phyloP scores from a whole-genome alignment of 2,113 vertebrate species.

The Pao palembangensis region DNA sequence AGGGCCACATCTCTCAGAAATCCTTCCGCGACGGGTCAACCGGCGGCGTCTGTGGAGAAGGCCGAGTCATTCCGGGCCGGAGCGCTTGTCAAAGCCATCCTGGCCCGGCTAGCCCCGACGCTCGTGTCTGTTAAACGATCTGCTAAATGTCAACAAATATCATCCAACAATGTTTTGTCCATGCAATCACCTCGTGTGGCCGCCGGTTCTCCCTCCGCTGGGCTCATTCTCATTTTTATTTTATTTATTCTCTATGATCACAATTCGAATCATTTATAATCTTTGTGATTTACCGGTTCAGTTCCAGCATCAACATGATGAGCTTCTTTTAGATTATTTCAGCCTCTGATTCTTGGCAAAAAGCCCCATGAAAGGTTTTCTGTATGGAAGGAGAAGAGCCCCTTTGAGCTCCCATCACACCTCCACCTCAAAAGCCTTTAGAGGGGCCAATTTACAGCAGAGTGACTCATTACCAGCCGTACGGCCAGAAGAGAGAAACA shows the following conservation, averaged over 20 bases:
- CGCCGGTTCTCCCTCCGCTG: neutral
- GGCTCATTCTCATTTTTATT: neutral
- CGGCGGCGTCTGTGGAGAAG: conserved; percentile 41
- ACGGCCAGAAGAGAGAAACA: conserved; percentile 32
- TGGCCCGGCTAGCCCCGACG: conserved; percentile 16
- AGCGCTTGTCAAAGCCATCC: conserved; percentile 38
- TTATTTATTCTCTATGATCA: too few species aligned
- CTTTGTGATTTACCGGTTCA: neutral
- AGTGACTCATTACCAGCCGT: conserved; percentile 67
- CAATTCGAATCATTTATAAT: too few species aligned
- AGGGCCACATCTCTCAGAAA: conserved; percentile 23
- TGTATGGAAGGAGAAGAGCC: conserved; percentile 22
- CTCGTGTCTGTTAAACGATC: conserved; percentile 23
- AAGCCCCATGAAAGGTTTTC: conserved; percentile 50
- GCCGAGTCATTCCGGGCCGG: conserved; percentile 30
- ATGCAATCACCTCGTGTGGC: conserved; percentile 6
- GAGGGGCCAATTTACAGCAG: conserved; percentile 63
- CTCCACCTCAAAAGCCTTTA: conserved; percentile 59
- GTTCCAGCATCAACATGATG: conserved; percentile 8
- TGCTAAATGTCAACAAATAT: conserved; percentile 68
- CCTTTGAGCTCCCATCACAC: conserved; percentile 35
- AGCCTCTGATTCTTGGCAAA: conserved; percentile 10
- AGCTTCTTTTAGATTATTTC: conserved; percentile 16
- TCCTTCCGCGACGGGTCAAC: conserved; percentile 35
- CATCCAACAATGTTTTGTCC: conserved; percentile 36